Conservation (phyloP, 2,888 invertebrate species). For the Zygaena filipendulae region DNA sequence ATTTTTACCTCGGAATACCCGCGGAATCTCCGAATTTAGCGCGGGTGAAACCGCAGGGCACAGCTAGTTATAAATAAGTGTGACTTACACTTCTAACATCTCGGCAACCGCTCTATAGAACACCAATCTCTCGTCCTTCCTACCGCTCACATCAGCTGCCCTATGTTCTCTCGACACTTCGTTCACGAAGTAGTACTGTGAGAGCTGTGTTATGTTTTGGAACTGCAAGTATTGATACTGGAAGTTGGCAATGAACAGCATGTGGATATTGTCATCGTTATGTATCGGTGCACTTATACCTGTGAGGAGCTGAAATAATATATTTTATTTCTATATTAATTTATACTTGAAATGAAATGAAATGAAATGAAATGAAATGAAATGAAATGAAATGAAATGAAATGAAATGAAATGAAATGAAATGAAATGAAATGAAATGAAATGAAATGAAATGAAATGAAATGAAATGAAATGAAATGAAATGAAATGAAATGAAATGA, state of each 20-base stretch:
- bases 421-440: too few species aligned
- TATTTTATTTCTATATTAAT: constrained; percentile 7
- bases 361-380: too few species aligned
- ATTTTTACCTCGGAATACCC: too few species aligned
- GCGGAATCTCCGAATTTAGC: too few species aligned
- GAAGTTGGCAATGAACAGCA: constrained; percentile 70
- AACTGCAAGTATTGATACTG: constrained; percentile 73
- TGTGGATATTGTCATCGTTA: constrained; percentile 55
- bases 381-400: constrained; percentile 7
- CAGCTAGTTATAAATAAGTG: too few species aligned
- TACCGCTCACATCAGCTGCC: constrained; percentile 29
- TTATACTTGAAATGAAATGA: too few species aligned
- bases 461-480: too few species aligned
- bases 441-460: too few species aligned
- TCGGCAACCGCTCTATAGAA: constrained; percentile 44
- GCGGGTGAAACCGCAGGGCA: too few species aligned
- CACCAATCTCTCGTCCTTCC: constrained; percentile 41
- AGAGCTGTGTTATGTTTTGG: constrained; percentile 55
- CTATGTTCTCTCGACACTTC: constrained; percentile 45
- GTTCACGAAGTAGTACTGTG: constrained; percentile 55
- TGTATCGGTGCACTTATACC: constrained; percentile 69
- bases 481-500: too few species aligned
- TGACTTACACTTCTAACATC: constrained; percentile 42
- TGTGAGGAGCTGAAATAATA: constrained; percentile 61
- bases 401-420: constrained; percentile 1